Base-by-base conservation (phyloP, 2,113 vertebrate genomes). In the Cariama cristata region DNA sequence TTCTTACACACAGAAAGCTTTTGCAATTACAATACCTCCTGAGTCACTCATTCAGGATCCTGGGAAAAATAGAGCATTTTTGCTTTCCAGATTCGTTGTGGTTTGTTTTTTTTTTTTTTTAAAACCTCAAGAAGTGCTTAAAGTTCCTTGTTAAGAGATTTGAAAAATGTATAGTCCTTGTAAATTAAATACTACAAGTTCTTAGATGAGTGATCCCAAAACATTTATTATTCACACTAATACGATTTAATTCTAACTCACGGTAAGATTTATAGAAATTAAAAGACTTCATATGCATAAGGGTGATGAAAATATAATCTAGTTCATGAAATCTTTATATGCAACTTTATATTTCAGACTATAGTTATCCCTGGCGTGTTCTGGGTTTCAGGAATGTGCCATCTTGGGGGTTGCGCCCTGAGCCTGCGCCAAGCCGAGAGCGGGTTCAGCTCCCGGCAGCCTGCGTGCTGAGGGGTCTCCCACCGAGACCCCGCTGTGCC, bases 221-320 rank as follows among this genome's bases (percentile, higher is more conserved):
- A 97, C 98, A 98, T 98, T 93, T 91, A 97, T 98, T 97, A 98
- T 98, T 97, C 97, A 97, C 91, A 64, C 91, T 92, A 92, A 96
- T 97, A 95, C 11, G 79, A 86, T 90, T 96, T 95, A 94, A 96
- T 79, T 76, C 97, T 50, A 92, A 96, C 79, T 81, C 96, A 93
- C 97, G 92, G 92, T 96, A 98, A 97, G 98, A 97, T 97, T 98
- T 97, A 97, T 96, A 93, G 96, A 97, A 97, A 97, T 97, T 94
- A 93, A 98, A 98, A 98, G 97, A 93, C 95, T 97, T 98, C 94
- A 92, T 89, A 91, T 86, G 95, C 97, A 91, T 96, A 96, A 97
- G 93, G 80, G 97, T 96, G 98, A 98, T 97, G 96, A 98, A 98
- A 98, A 97, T 97, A 96, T 98, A 97, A 98, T 98, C 96, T 84